phyloP scores from a whole-genome alignment of 1,140 invertebrate species.

The Eueides isabella region DNA sequence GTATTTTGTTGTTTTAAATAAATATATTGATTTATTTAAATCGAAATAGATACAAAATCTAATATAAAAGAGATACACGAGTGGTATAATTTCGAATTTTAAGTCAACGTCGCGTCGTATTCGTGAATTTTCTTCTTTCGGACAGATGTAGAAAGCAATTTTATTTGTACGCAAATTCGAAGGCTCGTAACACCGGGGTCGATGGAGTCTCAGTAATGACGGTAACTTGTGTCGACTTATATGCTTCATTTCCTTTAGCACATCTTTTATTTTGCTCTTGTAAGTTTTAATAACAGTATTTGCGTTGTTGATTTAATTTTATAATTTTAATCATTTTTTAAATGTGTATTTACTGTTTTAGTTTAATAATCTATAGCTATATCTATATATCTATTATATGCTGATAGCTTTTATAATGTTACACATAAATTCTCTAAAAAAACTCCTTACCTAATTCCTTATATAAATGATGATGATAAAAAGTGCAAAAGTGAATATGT shows the following conservation, averaged over 20 bases:
- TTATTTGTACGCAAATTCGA: slow-evolving; percentile 16
- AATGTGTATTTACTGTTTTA: too few species aligned
- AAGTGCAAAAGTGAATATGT: too few species aligned
- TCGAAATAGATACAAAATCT: background rate
- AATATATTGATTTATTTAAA: background rate
- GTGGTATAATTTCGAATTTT: background rate
- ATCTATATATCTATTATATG: too few species aligned
- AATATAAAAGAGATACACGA: background rate
- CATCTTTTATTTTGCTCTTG: too few species aligned
- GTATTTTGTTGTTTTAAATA: background rate
- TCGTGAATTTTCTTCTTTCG: background rate
- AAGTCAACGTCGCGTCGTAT: slow-evolving; percentile 18
- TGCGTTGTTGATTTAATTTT: too few species aligned
- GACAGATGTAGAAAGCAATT: background rate
- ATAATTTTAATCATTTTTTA: too few species aligned
- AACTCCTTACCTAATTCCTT: too few species aligned
- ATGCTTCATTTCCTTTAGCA: slow-evolving; percentile 15
- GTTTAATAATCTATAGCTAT: too few species aligned
- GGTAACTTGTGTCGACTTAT: slow-evolving; percentile 17
- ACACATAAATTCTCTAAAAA: too few species aligned
- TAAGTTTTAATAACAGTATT: too few species aligned
- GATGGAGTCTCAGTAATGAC: slow-evolving; percentile 18
- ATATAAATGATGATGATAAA: too few species aligned
- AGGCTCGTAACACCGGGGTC: slow-evolving; percentile 15
- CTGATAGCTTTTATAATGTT: too few species aligned